Conservation (phyloP, 2,888 invertebrate species). For the Harpalus rubripes region DNA sequence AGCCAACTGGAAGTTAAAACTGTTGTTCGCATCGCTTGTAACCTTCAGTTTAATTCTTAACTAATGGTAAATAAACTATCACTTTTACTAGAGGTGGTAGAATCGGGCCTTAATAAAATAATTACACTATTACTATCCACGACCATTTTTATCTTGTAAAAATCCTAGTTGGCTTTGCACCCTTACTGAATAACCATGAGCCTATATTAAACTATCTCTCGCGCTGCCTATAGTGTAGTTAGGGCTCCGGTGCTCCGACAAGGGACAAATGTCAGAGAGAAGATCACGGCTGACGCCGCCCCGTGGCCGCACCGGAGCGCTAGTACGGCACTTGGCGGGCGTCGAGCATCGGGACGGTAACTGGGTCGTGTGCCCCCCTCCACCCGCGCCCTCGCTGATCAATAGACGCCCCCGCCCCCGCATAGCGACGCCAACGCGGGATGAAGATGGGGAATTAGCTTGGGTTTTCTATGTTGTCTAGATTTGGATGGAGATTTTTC, state of each 20-base stretch:
- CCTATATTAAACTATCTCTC: too few relatives aligned
- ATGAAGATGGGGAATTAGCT: not conserved
- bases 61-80: too few relatives aligned
- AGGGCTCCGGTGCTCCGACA: not conserved
- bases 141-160: too few relatives aligned
- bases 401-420: slow-evolving; percentile 51
- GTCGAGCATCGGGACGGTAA: slow-evolving; percentile 29
- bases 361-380: slow-evolving; percentile 48
- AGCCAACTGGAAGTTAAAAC: too few relatives aligned
- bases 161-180: too few relatives aligned
- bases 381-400: slow-evolving; percentile 58
- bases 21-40: too few relatives aligned
- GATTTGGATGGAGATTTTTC: not conserved
- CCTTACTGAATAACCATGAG: too few relatives aligned
- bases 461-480: not conserved
- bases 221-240: too few relatives aligned
- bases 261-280: slow-evolving; percentile 56
- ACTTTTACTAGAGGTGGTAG: too few relatives aligned
- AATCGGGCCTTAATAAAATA: too few relatives aligned
- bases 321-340: slow-evolving; percentile 33
- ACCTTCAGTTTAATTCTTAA: too few relatives aligned
- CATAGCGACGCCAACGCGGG: slow-evolving; percentile 8
- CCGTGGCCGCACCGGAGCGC: not conserved
- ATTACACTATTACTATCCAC: too few relatives aligned
- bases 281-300: not conserved